Base-by-base conservation (phyloP, 2,113 vertebrate species). In the Plestiodon gilberti region DNA sequence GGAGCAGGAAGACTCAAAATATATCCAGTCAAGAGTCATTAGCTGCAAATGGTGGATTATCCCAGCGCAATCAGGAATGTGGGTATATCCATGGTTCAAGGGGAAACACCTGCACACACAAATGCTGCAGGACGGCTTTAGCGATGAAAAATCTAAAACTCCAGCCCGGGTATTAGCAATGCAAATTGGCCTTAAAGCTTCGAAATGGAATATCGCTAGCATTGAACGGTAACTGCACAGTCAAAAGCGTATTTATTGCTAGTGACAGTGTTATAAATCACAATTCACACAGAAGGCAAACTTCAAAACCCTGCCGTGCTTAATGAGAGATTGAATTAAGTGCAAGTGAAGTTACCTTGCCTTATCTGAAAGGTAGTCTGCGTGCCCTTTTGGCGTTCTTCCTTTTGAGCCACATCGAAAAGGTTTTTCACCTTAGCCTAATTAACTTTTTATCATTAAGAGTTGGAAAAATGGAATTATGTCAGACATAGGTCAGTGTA, bases 371-470 rank as follows among this genome's bases (percentile, higher is more conserved):
- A 93, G 86, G 91, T 90, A 88, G 80, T 93, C 83, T 74, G 87
- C 81, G 82, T 91, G 93, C 89, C 94, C 95, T 95, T 94, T 94
- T 91, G 89, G 48, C 87, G 91, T 92, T 94, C 95, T n/a, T 94
- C 93, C 94, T 95, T 95, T 95, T 93, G 94, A 90, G 85, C 87
- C 90, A 90, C 88, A 92, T 89, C 95, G 94, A 95, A 96, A 97
- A 96, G 93, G 94, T 94, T 95, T 48, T 95, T 94, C 94, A 96
- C 95, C 95, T 95, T 94, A 95, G 84, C 20, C 18, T 96, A 96
- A 96, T 96, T 97, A 96, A 96, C 95, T 96, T 96, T 96, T 96
- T 95, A 96, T 96, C 94, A 95, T 96, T 95, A 95, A 93, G 91
- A 95, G 94, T 93, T 91, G 94, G 93, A 95, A 94, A 96, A 95